phyloP scores from a whole-genome alignment of 2,797 vertebrate species.

The Acestrorhynchus altus region DNA sequence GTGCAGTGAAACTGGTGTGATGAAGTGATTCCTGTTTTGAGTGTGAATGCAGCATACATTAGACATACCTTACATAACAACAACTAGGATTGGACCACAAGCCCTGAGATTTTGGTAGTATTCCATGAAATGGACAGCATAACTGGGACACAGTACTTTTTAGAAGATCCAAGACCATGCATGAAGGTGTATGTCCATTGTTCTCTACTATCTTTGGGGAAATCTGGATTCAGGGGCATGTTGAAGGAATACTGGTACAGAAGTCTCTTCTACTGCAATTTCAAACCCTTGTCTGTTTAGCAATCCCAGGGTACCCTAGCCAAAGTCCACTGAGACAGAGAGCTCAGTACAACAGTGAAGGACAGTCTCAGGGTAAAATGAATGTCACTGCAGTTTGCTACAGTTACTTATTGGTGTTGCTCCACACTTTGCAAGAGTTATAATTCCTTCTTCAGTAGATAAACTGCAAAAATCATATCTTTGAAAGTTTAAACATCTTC shows the following conservation, averaged over 20 bases:
- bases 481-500: too few species aligned
- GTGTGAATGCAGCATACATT: constrained; percentile 63
- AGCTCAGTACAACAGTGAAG: background rate
- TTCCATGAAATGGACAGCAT: constrained; percentile 60
- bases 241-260: background rate
- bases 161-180: constrained; percentile 61
- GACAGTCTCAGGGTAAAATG: constrained; percentile 8
- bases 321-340: background rate
- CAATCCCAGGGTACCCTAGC: background rate
- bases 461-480: too few species aligned
- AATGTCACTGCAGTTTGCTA: constrained; percentile 33
- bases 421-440: background rate
- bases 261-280: background rate
- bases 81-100: constrained; percentile 62
- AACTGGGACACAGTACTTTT: constrained; percentile 50
- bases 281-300: background rate
- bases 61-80: constrained; percentile 50
- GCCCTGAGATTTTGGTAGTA: constrained; percentile 72
- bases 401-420: constrained; percentile 2
- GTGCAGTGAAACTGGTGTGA: constrained; percentile 21
- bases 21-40: constrained; percentile 35
- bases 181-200: constrained; percentile 47
- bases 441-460: too few species aligned
- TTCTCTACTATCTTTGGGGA: constrained; percentile 21
- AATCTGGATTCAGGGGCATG: background rate